These are phyloP conservation scores for Ectropis grisescens DNA, from an alignment of 1,140 invertebrate genomes.

Conservation along the genomic window DNA sequence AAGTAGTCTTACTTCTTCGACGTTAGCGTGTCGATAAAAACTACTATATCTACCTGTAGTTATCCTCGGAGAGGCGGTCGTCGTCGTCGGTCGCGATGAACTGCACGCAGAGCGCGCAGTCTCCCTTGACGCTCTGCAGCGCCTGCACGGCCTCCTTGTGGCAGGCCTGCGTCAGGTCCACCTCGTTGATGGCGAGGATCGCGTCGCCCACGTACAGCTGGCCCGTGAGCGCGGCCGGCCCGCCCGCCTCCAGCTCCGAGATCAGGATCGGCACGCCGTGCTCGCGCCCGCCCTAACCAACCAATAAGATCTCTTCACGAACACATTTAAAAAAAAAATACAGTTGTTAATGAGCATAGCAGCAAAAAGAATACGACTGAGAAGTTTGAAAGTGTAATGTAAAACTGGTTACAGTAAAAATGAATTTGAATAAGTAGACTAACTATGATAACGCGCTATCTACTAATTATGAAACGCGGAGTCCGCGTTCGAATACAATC, in stretches of 20 bases:
- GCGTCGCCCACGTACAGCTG: conserved; percentile 87
- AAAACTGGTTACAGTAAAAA: too few species aligned
- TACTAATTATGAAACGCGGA: too few species aligned
- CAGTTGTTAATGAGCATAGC: too few species aligned
- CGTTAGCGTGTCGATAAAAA: too few species aligned
- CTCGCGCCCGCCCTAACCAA: conserved; percentile 83
- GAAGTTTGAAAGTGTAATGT: too few species aligned
- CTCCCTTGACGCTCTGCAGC: conserved; percentile 77
- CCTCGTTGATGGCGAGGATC: conserved; percentile 84
- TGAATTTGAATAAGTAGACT: too few species aligned
- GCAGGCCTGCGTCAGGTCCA: conserved; percentile 78
- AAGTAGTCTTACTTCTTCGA: too few species aligned
- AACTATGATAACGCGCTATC: too few species aligned
- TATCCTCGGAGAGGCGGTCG: conserved; percentile 51
- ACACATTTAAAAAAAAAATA: too few species aligned
- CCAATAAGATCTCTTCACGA: too few species aligned
- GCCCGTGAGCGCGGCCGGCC: conserved; percentile 78
- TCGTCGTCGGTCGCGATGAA: conserved; percentile 78
- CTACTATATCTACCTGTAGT: conserved; percentile 59
- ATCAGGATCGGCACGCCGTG: conserved; percentile 90
- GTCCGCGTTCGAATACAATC: too few species aligned
- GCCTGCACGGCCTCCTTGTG: conserved; percentile 83
- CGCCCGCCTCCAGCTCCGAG: conserved; percentile 84
- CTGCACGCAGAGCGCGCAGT: conserved; percentile 80
- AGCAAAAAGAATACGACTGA: too few species aligned